Evolutionary conservation across 1,140 invertebrate species (phyloP), one percentile per base, ranked within the genome.

Genomic region (Leguminivora glycinivorella): DNA sequence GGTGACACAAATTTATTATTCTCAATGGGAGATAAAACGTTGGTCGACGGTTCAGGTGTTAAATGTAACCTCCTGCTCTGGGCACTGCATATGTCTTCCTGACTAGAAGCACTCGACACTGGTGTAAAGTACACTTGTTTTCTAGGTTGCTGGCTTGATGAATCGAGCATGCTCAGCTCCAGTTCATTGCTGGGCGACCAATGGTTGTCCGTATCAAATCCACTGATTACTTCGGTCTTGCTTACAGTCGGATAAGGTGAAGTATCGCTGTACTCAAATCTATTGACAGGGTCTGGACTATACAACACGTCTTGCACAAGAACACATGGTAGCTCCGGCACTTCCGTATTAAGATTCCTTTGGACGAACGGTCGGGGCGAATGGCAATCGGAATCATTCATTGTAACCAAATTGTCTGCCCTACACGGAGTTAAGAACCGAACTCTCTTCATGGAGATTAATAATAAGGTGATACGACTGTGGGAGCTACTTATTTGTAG

Each of bases 361-460:
- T 84, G 80, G 26, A 88, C 75, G 67, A 83, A 84, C 0, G 87
- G 89, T 40, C 89, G 77, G 34, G 89, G 89, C 34, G 85, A 89
- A 67, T 91, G 87, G 70, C 87, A 90, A 69, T 91, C 89, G 5
- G 72, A 72, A 1, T 84, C 80, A 47, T 79, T 75, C 80, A 88
- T 85, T 70, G 71, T 68, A 17, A 67, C 38, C 43, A 80, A 72
- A 63, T 68, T 72, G 56, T 70, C 67, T 9, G 38, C 34, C 73
- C 83, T 85, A 25, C 70, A 69, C 69, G 83, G 81, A 40, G 81
- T 79, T 70, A 85, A 79, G 80, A 91, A 91, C 2, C 89, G 84
- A 74, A 91, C 89, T 77, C 85, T 89, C 84, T 91, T 91, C 89
- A 91, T 91, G 68, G 78, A 78, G 56, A 60, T n/a, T 17, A 43